phyloP scores from a whole-genome alignment of 2,113 vertebrate genomes.

The Genyomyrus donnyi region DNA sequence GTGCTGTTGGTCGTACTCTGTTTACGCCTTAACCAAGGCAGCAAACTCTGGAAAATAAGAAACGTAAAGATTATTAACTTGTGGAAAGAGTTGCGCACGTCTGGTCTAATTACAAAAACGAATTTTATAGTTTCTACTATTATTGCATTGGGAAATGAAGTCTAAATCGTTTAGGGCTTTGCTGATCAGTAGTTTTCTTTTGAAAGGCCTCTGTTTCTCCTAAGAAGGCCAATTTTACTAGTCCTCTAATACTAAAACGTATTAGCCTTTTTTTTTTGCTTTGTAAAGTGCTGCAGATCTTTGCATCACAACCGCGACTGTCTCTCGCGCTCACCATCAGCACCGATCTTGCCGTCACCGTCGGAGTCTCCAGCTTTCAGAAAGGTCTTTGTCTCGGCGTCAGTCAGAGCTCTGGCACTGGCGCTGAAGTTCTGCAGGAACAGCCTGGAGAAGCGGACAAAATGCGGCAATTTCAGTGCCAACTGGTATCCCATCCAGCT shows the following conservation, averaged over 20 bases:
- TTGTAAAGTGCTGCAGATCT: not conserved
- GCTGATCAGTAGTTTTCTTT: not conserved
- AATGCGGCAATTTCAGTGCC: not conserved
- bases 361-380: constrained; percentile 65
- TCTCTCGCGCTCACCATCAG: constrained; percentile 47
- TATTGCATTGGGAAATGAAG: not conserved
- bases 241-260: not conserved
- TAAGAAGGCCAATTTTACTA: not conserved
- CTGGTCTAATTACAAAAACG: not conserved
- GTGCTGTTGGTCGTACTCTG: constrained; percentile 55
- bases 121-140: not conserved
- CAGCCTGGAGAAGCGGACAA: constrained; percentile 41
- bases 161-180: not conserved
- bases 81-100: not conserved
- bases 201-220: not conserved
- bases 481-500: not conserved
- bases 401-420: constrained; percentile 55
- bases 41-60: constrained; percentile 59
- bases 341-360: constrained; percentile 69
- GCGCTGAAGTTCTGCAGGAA: constrained; percentile 68
- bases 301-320: not conserved
- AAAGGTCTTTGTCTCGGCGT: constrained; percentile 60
- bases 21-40: constrained; percentile 62
- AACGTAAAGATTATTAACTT: not conserved
- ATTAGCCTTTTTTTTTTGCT: not conserved